Conservation (phyloP, 2,888 invertebrate species). For the Subacronicta megacephala region DNA sequence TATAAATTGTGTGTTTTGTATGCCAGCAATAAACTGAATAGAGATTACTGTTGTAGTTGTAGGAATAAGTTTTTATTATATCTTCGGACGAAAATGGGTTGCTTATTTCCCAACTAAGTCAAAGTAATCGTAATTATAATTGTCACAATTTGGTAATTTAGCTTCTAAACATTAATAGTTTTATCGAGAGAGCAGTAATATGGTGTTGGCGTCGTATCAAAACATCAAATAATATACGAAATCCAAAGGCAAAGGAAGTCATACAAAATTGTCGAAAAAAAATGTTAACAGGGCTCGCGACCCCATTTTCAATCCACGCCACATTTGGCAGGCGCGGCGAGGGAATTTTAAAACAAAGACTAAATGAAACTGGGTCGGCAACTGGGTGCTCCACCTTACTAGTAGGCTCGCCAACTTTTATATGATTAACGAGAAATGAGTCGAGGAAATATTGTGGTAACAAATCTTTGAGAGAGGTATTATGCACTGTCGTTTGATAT, state of each 20-base stretch:
- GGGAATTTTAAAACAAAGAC: slow-evolving; percentile 77
- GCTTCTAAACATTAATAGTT: too few relatives aligned
- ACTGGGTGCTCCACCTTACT: slow-evolving; percentile 47
- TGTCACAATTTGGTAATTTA: too few relatives aligned
- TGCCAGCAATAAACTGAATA: too few relatives aligned
- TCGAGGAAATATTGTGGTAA: slow-evolving; percentile 42
- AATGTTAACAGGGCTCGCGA: slow-evolving; percentile 61
- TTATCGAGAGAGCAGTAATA: slow-evolving; percentile 24
- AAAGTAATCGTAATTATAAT: too few relatives aligned
- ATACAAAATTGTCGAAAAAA: slow-evolving; percentile 55
- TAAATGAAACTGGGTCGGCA: slow-evolving; percentile 53
- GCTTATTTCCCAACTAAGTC: too few relatives aligned
- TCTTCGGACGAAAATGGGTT: too few relatives aligned
- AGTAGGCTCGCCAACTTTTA: slow-evolving; percentile 46
- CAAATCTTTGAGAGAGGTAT: slow-evolving; percentile 19
- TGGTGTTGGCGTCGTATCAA: slow-evolving; percentile 47
- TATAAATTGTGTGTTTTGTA: background rate
- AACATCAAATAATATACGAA: slow-evolving; percentile 38
- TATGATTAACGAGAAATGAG: slow-evolving; percentile 46
- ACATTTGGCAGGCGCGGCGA: slow-evolving; percentile 75
- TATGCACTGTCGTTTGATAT: background rate
- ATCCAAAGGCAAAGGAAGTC: slow-evolving; percentile 55
- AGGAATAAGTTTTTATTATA: too few relatives aligned
- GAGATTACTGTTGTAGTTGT: too few relatives aligned
- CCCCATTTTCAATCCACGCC: slow-evolving; percentile 65